A percentile compares a stretch with the other conserved stretches of the same genome.
Evolutionary conservation across 2,113 vertebrate species (phyloP).

Genomic region (Crocuta crocuta): DNA sequence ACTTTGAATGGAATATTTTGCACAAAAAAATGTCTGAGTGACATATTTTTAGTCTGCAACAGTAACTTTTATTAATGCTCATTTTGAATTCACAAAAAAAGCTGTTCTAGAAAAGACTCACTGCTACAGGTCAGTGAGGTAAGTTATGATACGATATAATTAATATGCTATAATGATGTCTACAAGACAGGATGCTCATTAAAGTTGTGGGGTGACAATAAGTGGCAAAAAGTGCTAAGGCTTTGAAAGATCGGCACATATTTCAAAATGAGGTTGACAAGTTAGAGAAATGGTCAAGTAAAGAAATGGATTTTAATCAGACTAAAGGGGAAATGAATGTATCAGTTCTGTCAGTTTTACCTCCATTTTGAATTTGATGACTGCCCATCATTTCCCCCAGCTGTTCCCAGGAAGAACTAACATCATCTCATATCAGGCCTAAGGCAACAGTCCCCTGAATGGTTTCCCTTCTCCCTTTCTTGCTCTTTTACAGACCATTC

Average conservation of each 20-base stretch:
- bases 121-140: not conserved
- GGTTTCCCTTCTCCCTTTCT: not conserved
- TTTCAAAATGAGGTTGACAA: constrained; percentile 60
- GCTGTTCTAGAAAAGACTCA: not conserved
- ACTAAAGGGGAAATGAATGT: not conserved
- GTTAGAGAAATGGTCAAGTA: constrained; percentile 36
- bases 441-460: not conserved
- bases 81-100: not conserved
- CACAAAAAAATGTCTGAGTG: not conserved
- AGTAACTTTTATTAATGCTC: not conserved
- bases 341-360: not conserved
- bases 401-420: not conserved
- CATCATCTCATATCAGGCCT: not conserved
- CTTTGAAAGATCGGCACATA: not conserved
- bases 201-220: not conserved
- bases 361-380: not conserved
- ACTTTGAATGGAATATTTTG: not conserved
- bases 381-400: not conserved
- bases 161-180: not conserved
- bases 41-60: not conserved
- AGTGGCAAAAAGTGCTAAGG: not conserved
- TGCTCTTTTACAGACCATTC: not conserved
- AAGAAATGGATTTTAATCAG: constrained; percentile 58
- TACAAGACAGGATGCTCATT: not conserved
- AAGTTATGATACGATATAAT: not conserved